Conservation (phyloP, 2,888 invertebrate species). For the Hyposoter dolosus region DNA sequence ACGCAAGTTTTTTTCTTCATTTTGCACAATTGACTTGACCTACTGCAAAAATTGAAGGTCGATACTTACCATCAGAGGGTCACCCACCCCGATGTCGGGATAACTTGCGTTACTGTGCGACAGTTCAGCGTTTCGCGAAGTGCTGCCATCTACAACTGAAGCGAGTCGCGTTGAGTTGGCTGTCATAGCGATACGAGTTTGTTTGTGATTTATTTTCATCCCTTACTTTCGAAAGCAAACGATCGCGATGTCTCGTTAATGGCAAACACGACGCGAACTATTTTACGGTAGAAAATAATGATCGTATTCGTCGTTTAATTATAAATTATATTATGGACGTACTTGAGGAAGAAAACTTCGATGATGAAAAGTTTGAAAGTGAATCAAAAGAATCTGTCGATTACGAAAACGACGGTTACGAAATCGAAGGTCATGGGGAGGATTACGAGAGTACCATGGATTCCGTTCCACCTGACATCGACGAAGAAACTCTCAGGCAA, state of each 20-base stretch:
- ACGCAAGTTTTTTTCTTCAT: no score
- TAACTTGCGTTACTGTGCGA: background rate
- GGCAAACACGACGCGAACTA: background rate
- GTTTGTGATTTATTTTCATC: constrained; percentile 40
- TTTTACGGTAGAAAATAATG: background rate
- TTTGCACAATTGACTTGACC: background rate
- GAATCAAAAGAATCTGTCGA: constrained; percentile 36
- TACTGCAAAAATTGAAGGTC: background rate
- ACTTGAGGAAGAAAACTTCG: constrained; percentile 41
- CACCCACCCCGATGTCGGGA: background rate
- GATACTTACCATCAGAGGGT: background rate
- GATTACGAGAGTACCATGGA: constrained; percentile 70
- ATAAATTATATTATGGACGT: constrained; percentile 30
- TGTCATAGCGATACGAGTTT: constrained; percentile 72
- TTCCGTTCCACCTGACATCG: constrained; percentile 80
- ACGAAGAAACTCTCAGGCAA: constrained; percentile 86
- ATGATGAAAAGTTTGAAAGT: constrained; percentile 16
- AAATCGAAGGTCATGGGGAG: constrained; percentile 45
- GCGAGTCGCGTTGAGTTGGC: constrained; percentile 46
- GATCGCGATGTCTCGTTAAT: background rate
- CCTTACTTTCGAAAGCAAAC: constrained; percentile 9
- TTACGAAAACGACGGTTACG: constrained; percentile 40
- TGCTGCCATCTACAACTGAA: constrained; percentile 46
- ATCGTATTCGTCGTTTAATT: background rate
- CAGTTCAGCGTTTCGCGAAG: background rate